Base-by-base conservation (phyloP, 2,797 vertebrate species). In the Coreius guichenoti region DNA sequence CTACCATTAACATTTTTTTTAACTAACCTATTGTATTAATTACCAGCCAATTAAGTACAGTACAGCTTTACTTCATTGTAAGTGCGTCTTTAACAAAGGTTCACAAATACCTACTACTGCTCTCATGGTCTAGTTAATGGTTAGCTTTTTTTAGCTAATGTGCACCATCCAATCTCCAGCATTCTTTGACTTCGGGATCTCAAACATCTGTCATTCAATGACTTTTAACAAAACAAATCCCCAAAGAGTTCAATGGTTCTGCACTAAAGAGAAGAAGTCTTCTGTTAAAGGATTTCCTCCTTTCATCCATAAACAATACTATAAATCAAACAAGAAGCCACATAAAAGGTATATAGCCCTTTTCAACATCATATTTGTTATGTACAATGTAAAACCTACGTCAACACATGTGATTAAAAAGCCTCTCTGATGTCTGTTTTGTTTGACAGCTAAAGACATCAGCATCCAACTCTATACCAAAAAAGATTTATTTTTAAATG, bases 161-260 rank as follows among this genome's bases (percentile, higher is more conserved):
- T 81, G 49, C 12, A n/a, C 65, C 47, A 43, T 58, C 36, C 56
- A 73, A 26, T 68, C 67, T 56, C 43, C 31, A 80, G 58, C 31
- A 14, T 75, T 83, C 33, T 63, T 61, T 82, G 58, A 80, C 58
- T 67, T 68, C 29, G 29, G 23, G 26, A 69, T 26, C 75, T 81
- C 65, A 75, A 85, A 86, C 86, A 85, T 86, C 86, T 89, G 84
- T 72, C 80, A 43, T 88, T 80, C 58, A 78, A 74, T 49, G 76
- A 80, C 33, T 86, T 88, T 72, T 68, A 75, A 86, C 56, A 81
- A 73, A 80, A 73, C 63, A 77, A 61, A 56, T 47, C 56, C 61
- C 70, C 31, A 74, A 86, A 81, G 68, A 86, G 76, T 82, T 87
- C 84, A 82, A 70, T 65, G 70, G 87, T 45, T 86, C 77, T 74